Base-by-base conservation (phyloP, 2,888 invertebrate species). In the Furcula furcula region DNA sequence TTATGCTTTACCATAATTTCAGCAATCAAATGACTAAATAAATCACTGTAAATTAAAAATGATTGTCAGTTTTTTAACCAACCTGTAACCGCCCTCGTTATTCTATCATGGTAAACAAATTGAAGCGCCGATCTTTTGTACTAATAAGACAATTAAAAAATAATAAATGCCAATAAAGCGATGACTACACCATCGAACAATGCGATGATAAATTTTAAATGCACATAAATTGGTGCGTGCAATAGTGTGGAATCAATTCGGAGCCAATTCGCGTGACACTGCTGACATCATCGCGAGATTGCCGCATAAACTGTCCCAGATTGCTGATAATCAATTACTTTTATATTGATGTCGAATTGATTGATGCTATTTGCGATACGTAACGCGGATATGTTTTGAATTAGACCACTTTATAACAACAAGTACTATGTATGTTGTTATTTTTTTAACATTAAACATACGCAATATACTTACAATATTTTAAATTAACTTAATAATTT, bases 321-420 rank as follows among this genome's bases (percentile, higher is more conserved):
- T 75, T 64, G 69, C 61, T 60, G 67, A 76, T 74, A 84, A 81
- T 80, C 81, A 77, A 83, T 84, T 80, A 82, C 4, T 6, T 58
- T 67, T 72, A 73, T 70, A 73, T 76, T 80, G 76, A 75, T 76
- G 78, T 66, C 68, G 67, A 77, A 81, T 77, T 78, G 74, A 75
- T 66, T 55, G 40, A 18, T 28, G 10, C 7, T 11, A 18, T 25
- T 25, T 7, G 14, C 10, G 2, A 21, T 21, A 25, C 32, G 34
- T 35, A 40, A 46, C 44, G 51, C 38, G 40, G n/a, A 45, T 55
- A 50, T 43, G 50, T 55, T 46, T 45, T 22, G 20, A 40, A 48
- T 54, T 47, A 45, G 46, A 35, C 34, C 33, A 31, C 32, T 25
- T 41, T n/a, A n/a, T n/a, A n/a, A n/a, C n/a, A n/a, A n/a, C n/a